Evolutionary conservation across 2,888 invertebrate species (phyloP), one percentile per base, ranked within the genome.

Genomic region (Panopea generosa): DNA sequence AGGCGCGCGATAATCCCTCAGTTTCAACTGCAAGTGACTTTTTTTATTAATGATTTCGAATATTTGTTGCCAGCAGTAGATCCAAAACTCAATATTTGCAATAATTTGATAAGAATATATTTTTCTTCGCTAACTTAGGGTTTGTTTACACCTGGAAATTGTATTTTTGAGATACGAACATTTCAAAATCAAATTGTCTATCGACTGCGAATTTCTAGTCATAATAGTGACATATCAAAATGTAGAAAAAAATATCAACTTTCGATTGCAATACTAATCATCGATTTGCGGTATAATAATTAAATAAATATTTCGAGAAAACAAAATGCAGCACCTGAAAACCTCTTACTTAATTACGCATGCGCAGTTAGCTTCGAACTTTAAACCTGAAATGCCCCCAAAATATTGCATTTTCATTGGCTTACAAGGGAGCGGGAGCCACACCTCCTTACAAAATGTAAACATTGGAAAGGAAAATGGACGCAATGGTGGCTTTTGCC

Each of bases 371-470:
- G 43, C 53, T 24, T 52, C n/a, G 56, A 47, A 24, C 55, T 66
- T 65, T 60, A 45, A 65, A 77, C 68, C 65, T 50, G 26, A 66
- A 47, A 68, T 79, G 75, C 56, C 60, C 72, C 57, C 43, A 43
- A 24, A 40, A 56, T 55, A 20, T 11, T 9, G 29, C 4, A 53
- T 53, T 75, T 53, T 83, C 71, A 89, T 89, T 89, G 87, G 87
- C 59, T 59, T 16, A 26, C 16, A 49, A 16, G 66, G 71, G 69
- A 66, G 72, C 82, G 59, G 70, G 74, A 65, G 71, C 63, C 69
- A 62, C 76, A 67, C 77, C 78, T 59, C 43, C 65, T 40, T 53
- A 20, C 22, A 60, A 65, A 75, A 69, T 72, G 83, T 79, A 77
- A 84, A 79, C 79, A 77, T 61, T 47, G 38, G 22, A 27, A 43